Percentiles rank a stretch among this genome's conserved stretches.
Evolutionary conservation across 2,888 invertebrate species (phyloP).

Genomic region (Nycteola revayana): DNA sequence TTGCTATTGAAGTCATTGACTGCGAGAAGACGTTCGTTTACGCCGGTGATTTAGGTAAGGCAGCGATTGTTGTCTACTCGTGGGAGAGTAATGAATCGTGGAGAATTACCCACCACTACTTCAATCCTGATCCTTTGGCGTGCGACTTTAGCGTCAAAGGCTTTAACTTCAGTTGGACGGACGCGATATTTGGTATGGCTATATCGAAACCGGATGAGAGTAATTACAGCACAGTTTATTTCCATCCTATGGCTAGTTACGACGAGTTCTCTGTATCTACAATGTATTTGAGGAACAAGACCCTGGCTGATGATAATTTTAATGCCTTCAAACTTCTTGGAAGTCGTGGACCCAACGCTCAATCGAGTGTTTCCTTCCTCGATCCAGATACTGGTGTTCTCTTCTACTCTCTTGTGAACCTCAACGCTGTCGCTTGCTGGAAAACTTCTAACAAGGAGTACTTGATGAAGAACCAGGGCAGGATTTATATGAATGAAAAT

Average conservation of each 20-base stretch:
- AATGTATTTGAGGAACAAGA: constrained; percentile 83
- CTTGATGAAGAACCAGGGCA: constrained; percentile 86
- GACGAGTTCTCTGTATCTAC: constrained; percentile 90
- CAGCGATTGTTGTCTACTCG: constrained; percentile 89
- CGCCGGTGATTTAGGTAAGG: constrained; percentile 85
- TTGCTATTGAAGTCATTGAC: constrained; percentile 88
- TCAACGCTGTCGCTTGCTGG: constrained; percentile 91
- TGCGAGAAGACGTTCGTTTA: constrained; percentile 89
- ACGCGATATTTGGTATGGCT: constrained; percentile 89
- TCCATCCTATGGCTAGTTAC: constrained; percentile 90
- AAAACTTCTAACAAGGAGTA: constrained; percentile 86
- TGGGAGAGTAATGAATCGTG: constrained; percentile 87
- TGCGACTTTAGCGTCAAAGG: constrained; percentile 88
- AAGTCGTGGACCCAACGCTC: constrained; percentile 86
- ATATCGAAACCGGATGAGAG: constrained; percentile 84
- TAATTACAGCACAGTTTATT: constrained; percentile 88
- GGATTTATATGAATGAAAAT: constrained; percentile 86
- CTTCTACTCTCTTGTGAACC: constrained; percentile 88
- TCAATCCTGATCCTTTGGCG: constrained; percentile 86
- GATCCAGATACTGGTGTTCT: constrained; percentile 87
- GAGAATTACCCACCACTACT: constrained; percentile 87
- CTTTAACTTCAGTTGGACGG: constrained; percentile 87
- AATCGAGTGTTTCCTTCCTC: constrained; percentile 87
- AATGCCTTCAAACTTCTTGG: constrained; percentile 86
- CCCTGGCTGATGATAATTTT: constrained; percentile 79